A percentile compares a stretch with the other conserved stretches of the same genome.
Evolutionary conservation across 1,140 invertebrate species (phyloP).

Genomic region (Caerostris darwini): DNA sequence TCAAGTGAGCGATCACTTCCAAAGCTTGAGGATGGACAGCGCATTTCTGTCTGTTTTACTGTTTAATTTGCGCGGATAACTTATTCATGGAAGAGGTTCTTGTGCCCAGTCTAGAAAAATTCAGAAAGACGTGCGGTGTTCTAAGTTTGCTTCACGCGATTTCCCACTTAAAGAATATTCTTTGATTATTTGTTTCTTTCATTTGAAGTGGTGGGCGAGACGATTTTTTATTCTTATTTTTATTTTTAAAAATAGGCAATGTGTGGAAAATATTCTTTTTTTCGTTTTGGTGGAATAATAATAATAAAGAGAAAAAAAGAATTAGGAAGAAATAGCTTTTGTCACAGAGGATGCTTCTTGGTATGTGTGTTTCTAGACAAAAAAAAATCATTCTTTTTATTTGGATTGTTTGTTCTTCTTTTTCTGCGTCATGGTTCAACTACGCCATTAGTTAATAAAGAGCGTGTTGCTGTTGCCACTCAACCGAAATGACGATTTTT

Average conservation of each 20-base stretch:
- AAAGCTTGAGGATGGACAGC: background rate
- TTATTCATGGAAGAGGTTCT: slow-evolving; percentile 24
- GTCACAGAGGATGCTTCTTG: background rate
- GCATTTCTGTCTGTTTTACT: slow-evolving; percentile 11
- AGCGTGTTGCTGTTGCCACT: background rate
- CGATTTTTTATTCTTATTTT: background rate
- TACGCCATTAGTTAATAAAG: slow-evolving; percentile 18
- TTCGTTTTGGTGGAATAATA: background rate
- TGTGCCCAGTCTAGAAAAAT: background rate
- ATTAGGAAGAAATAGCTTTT: slow-evolving; percentile 8
- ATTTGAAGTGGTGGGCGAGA: background rate
- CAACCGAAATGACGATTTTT: background rate
- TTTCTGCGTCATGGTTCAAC: background rate
- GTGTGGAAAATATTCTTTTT: too few relatives aligned
- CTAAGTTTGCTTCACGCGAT: background rate
- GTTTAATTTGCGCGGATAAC: slow-evolving; percentile 22
- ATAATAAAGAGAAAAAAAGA: background rate
- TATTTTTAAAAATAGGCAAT: too few relatives aligned
- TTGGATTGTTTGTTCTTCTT: background rate
- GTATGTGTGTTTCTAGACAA: background rate
- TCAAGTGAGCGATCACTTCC: background rate
- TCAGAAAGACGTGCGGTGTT: background rate
- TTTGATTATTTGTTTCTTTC: slow-evolving; percentile 21
- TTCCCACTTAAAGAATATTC: background rate
- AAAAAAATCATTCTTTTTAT: background rate